Conservation (phyloP, 2,113 vertebrate genomes). For the Pseudorectes ferrugineus region DNA sequence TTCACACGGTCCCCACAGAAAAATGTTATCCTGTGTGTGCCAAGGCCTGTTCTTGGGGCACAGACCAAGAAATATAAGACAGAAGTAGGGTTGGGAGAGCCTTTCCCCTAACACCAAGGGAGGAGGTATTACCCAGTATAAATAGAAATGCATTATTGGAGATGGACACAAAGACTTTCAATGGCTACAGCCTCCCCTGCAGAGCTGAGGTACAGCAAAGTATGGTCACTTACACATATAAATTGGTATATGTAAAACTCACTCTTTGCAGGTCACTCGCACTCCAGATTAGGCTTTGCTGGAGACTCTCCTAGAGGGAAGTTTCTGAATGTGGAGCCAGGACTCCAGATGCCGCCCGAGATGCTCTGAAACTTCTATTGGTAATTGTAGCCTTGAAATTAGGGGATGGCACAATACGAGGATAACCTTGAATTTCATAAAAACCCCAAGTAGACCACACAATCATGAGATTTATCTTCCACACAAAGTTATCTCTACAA, state of each 20-base stretch:
- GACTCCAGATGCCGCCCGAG: background rate
- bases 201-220: background rate
- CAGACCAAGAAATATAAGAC: background rate
- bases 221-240: background rate
- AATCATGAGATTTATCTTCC: background rate
- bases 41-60: background rate
- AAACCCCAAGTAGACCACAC: background rate
- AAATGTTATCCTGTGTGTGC: background rate
- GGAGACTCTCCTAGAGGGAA: background rate
- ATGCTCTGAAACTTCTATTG: background rate
- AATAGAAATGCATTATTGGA: background rate
- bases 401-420: background rate
- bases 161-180: background rate
- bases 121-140: background rate
- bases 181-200: background rate
- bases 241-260: background rate
- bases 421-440: background rate
- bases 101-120: background rate
- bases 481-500: background rate
- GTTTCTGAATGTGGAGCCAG: background rate
- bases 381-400: background rate
- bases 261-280: background rate
- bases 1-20: background rate
- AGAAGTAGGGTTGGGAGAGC: background rate
- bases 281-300: background rate